Base-by-base conservation (phyloP, 2,888 invertebrate genomes). In the Drosophila mimetica region DNA sequence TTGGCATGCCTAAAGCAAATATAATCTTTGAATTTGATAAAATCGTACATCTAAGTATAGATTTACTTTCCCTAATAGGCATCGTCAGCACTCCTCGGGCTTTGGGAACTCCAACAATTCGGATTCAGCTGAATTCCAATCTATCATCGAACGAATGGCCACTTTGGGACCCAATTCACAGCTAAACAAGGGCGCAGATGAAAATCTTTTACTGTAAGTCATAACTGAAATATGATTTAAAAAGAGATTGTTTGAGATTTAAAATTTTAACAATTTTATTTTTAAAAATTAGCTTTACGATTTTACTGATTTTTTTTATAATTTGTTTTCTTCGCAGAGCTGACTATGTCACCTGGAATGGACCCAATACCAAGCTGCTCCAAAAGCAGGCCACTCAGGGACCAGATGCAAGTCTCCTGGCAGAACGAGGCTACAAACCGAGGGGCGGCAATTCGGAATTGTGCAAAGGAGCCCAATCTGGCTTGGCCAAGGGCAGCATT, bases 331-430 rank as follows among this genome's bases (percentile, higher is more conserved):
- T 37, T 14, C 1, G 8, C 88, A 97, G 96, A 64, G 94, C 94
- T 72, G 96, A 97, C 88, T 97, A 97, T 89, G 93, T 96, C 50
- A 94, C 96, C 4, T 97, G 97, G 96, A 95, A 95, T 75, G 97
- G 97, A 0, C 95, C 96, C 0, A 95, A 96, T 91, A 94, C 94
- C 0, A 93, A 93, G 50, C 91, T 95, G 14, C 91, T 93, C 7
- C 89, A 89, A 16, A 91, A 92, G 61, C 90, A 91, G 32, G 42
- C 93, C 1, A 92, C 93, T 0, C 92, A 92, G 55, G 95, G 96
- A 1, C 92, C 94, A 2, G 93, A 95, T 74, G 88, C 92, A 30
- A 92, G 92, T 0, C 92, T 93, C 6, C 60, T 89, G 0, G 75
- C 86, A 1, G 92, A 92, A 1, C 92, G 93, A 13, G 44, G 53